Conservation (phyloP, 1,140 invertebrate genomes). For the Drosophila azteca region DNA sequence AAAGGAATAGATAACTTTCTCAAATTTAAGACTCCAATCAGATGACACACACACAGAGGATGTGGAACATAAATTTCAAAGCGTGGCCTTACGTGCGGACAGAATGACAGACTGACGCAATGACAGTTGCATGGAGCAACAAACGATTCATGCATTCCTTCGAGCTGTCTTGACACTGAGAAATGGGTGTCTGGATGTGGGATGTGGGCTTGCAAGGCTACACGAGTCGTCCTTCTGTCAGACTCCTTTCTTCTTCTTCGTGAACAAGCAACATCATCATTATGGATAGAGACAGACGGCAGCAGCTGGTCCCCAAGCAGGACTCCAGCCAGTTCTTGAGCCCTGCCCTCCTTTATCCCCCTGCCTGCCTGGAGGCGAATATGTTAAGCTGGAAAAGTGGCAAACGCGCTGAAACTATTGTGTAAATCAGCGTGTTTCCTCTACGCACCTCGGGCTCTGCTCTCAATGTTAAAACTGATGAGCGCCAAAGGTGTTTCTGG, state of each 20-base stretch:
- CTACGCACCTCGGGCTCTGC: background rate
- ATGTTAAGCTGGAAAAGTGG: conserved; percentile 15
- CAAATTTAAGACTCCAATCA: too few species aligned
- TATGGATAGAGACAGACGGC: conserved; percentile 6
- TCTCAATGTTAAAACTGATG: conserved; percentile 17
- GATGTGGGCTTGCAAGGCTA: too few species aligned
- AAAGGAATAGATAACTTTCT: too few species aligned
- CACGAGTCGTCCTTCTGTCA: too few species aligned
- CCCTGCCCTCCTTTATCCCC: background rate
- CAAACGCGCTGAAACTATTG: conserved; percentile 24
- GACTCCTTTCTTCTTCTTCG: background rate
- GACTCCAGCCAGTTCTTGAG: background rate
- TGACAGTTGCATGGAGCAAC: conserved; percentile 9
- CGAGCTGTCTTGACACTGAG: conserved; percentile 4
- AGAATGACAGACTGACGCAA: background rate
- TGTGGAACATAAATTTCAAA: too few species aligned
- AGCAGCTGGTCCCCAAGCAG: background rate
- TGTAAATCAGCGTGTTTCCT: background rate
- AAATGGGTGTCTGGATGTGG: background rate
- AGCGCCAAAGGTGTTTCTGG: conserved; percentile 17
- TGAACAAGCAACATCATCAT: conserved; percentile 32
- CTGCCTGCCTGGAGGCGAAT: background rate
- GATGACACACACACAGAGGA: too few species aligned
- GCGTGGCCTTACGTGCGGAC: too few species aligned
- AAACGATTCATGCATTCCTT: conserved; percentile 2